These are phyloP conservation scores for Plecturocebus donacophilus DNA, from an alignment of 2,113 vertebrate species.

Conservation along the genomic window DNA sequence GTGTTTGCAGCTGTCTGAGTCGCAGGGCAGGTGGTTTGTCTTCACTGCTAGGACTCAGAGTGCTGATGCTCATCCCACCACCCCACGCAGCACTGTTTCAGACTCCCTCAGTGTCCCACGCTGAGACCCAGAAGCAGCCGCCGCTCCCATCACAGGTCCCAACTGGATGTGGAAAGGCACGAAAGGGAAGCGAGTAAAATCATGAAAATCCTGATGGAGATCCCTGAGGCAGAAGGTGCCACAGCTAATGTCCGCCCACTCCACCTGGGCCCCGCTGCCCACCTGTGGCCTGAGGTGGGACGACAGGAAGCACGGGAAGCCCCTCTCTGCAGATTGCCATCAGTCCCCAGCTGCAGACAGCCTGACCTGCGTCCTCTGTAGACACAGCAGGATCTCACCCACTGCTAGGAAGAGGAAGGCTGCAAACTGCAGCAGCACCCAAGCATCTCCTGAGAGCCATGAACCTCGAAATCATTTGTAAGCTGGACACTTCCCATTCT, in stretches of 20 bases:
- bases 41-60: not conserved
- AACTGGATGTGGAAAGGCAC: fast-evolving
- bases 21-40: not conserved
- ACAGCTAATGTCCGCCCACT: not conserved
- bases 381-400: not conserved
- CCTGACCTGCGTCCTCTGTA: not conserved
- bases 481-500: not conserved
- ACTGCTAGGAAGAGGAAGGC: not conserved
- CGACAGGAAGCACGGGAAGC: not conserved
- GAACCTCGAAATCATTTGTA: constrained; percentile 47
- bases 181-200: not conserved
- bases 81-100: not conserved
- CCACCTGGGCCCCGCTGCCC: not conserved
- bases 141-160: not conserved
- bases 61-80: not conserved
- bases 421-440: not conserved
- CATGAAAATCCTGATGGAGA: fast-evolving
- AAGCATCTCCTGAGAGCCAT: not conserved
- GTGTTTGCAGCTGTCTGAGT: not conserved
- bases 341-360: not conserved
- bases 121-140: not conserved
- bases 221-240: not conserved
- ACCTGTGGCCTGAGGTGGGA: not conserved
- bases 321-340: not conserved
- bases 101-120: not conserved